Percentiles rank a stretch among this genome's conserved stretches.
Evolutionary conservation across 2,888 invertebrate species (phyloP).

Genomic region (Muscina levida): DNA sequence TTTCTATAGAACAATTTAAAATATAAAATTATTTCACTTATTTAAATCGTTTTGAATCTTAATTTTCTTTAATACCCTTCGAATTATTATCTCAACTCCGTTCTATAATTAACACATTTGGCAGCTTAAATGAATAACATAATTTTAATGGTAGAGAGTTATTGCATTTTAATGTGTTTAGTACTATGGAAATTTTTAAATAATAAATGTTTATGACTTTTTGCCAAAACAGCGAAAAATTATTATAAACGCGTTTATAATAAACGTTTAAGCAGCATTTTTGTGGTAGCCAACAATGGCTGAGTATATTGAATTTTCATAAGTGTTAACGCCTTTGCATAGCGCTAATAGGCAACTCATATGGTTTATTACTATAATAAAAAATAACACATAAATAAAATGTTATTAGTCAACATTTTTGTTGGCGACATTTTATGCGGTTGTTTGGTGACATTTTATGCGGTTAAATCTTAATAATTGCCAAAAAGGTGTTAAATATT

Average conservation of each 20-base stretch:
- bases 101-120: too few species aligned
- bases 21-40: too few species aligned
- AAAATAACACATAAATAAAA: slow-evolving; percentile 36
- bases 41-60: too few species aligned
- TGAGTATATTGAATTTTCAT: slow-evolving; percentile 15
- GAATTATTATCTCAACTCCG: too few species aligned
- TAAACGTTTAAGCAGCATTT: not conserved
- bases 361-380: slow-evolving; percentile 42
- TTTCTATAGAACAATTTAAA: too few species aligned
- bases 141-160: too few species aligned
- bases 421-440: not conserved
- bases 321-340: not conserved
- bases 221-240: not conserved
- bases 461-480: too few species aligned
- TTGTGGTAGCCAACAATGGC: too few species aligned
- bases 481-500: slow-evolving; percentile 32
- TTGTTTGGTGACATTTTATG: not conserved
- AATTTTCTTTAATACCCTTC: too few species aligned
- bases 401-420: slow-evolving; percentile 25
- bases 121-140: too few species aligned
- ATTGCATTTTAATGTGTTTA: too few species aligned
- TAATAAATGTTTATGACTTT: not conserved
- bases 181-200: too few species aligned
- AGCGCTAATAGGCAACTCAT: slow-evolving; percentile 7
- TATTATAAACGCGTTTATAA: not conserved